These are phyloP conservation scores for Cisticola juncidis DNA, from an alignment of 2,113 vertebrate species.

Conservation along the genomic window DNA sequence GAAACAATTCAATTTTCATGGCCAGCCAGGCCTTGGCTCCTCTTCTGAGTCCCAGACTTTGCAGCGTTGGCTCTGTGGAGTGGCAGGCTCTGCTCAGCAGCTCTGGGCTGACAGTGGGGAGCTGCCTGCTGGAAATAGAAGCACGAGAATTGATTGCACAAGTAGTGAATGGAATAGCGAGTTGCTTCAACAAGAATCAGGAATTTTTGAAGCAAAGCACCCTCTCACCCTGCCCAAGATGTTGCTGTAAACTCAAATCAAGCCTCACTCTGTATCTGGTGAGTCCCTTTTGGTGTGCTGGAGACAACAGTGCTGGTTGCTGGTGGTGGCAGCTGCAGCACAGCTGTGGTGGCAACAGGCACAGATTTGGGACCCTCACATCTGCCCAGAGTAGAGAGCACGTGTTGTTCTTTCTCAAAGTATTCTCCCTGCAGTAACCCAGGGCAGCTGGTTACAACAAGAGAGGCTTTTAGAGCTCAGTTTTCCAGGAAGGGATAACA, in stretches of 20 bases:
- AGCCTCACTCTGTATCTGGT: not conserved
- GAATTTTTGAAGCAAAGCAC: not conserved
- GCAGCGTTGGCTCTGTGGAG: not conserved
- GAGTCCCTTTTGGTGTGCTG: not conserved
- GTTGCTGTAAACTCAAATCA: not conserved
- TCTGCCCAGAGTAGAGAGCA: not conserved
- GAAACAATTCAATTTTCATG: not conserved
- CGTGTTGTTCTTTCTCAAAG: not conserved
- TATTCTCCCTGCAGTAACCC: fast-evolving
- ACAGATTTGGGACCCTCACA: not conserved
- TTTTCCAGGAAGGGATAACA: not conserved
- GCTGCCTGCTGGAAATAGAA: not conserved
- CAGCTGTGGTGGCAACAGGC: not conserved
- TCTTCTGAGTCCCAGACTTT: not conserved
- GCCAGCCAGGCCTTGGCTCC: not conserved
- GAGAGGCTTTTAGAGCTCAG: not conserved
- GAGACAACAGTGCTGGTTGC: not conserved
- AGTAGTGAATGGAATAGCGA: not conserved
- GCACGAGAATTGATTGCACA: not conserved
- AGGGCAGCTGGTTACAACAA: not conserved
- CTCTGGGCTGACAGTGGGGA: not conserved
- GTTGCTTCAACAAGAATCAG: not conserved
- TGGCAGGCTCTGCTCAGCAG: not conserved
- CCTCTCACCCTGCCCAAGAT: not conserved
- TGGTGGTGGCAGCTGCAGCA: not conserved